phyloP scores from a whole-genome alignment of 2,797 vertebrate genomes.

The Trachurus trachurus region DNA sequence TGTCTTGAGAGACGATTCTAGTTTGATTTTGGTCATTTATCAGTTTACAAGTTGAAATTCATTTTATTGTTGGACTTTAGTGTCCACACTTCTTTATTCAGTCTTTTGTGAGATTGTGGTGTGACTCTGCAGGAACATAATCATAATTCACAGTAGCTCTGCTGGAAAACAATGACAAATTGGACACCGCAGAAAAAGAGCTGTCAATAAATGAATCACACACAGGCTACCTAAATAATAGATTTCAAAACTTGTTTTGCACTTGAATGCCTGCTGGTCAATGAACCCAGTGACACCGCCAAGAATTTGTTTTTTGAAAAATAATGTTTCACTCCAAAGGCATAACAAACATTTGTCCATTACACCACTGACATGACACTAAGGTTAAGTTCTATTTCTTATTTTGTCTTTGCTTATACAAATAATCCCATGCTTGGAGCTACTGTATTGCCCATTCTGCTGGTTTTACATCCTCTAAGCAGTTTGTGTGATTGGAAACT shows the following conservation, averaged over 20 bases:
- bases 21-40: background rate
- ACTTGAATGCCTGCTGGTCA: background rate
- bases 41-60: background rate
- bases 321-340: background rate
- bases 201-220: background rate
- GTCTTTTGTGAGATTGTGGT: background rate
- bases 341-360: background rate
- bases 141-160: background rate
- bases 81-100: background rate
- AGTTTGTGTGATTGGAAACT: background rate
- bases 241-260: background rate
- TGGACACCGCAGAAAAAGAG: background rate
- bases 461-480: background rate
- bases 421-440: background rate
- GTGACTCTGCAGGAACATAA: background rate
- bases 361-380: background rate
- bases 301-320: background rate
- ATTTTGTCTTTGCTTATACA: background rate
- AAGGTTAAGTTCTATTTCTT: background rate
- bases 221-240: background rate
- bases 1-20: background rate
- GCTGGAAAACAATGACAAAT: background rate
- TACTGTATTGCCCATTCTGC: background rate
- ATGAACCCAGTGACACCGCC: background rate
- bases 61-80: background rate